Evolutionary conservation across 1,140 invertebrate species (phyloP), one percentile per base, ranked within the genome.

Genomic region (Ylistrum balloti): DNA sequence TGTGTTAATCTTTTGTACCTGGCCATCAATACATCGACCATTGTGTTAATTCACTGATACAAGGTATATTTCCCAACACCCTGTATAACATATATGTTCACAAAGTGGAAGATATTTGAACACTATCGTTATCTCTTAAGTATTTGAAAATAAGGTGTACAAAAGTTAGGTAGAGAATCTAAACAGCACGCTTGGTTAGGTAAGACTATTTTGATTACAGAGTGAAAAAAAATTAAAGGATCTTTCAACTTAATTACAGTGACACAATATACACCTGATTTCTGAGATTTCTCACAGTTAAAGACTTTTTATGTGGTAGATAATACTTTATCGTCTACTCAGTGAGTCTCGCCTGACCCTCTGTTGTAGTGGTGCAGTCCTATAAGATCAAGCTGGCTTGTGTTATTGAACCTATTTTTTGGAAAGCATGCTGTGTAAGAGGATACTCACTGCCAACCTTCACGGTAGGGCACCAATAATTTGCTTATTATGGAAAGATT

Each of bases 221-320:
- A 74, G 56, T 74, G 56, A 74, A 74, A 74, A 74, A 38, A 74
- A 74, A 74, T 74, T 74, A 74, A 74, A 74, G 56, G 56, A 74
- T 74, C 56, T 74, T 74, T 74, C n/a, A 74, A 28, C n/a, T 74
- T 74, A 74, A 74, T 74, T 74, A 74, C 22, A 28, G 56, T 74
- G 56, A 17, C 56, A 74, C 22, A 74, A 28, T 74, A 74, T 28
- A 74, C 56, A 74, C n/a, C 22, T 74, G 56, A 74, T 74, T 74
- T 74, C 56, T 9, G 56, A 74, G 56, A 74, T 74, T 74, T 74
- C 56, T 74, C 56, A 74, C 56, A 74, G 56, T 74, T 74, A 11
- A 11, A 7, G 56, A 74, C 1, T n/a, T 74, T 74, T 74, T 74
- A 5, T 11, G 56, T n/a, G n/a, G 56, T 74, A 74, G 56, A 74